A percentile compares a stretch with the other conserved stretches of the same genome.
These are phyloP conservation scores for Tetheella fluctuosa DNA, from an alignment of 2,888 invertebrate species.

Conservation along the genomic window DNA sequence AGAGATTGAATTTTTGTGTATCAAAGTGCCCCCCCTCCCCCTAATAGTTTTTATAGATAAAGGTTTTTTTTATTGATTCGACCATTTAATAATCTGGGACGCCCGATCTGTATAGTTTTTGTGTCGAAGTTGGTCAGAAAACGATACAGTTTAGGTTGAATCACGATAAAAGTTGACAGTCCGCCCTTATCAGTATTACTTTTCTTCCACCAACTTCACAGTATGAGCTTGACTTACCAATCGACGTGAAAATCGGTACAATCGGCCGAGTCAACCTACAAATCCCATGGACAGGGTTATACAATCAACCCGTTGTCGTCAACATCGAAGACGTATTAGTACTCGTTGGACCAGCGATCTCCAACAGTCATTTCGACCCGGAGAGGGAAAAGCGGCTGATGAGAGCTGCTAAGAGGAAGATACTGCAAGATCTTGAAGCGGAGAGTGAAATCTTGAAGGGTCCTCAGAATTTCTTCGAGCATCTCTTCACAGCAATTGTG, in stretches of 20 bases:
- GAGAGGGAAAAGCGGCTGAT: conserved; percentile 89
- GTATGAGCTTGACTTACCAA: conserved; percentile 92
- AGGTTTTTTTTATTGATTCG: no score
- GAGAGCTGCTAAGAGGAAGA: conserved; percentile 89
- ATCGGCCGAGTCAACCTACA: conserved; percentile 89
- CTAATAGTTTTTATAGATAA: no score
- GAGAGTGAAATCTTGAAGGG: conserved; percentile 85
- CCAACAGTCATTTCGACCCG: conserved; percentile 87
- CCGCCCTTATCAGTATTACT: no score
- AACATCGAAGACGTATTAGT: conserved; percentile 91
- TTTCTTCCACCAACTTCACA: conserved; percentile 68
- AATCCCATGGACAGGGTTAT: conserved; percentile 92
- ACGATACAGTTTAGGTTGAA: no score
- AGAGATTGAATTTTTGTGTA: no score
- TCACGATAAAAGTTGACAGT: no score
- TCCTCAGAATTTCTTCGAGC: conserved; percentile 88
- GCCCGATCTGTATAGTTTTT: no score
- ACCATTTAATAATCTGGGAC: no score
- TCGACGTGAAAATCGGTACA: conserved; percentile 92
- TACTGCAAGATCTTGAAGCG: conserved; percentile 87
- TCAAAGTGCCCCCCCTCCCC: no score
- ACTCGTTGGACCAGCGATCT: conserved; percentile 89
- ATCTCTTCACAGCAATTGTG: conserved; percentile 89
- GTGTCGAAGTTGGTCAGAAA: no score
- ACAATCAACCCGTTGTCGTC: conserved; percentile 88